These are phyloP conservation scores for Melipona bicolor DNA, from an alignment of 2,888 invertebrate species.

Conservation along the genomic window DNA sequence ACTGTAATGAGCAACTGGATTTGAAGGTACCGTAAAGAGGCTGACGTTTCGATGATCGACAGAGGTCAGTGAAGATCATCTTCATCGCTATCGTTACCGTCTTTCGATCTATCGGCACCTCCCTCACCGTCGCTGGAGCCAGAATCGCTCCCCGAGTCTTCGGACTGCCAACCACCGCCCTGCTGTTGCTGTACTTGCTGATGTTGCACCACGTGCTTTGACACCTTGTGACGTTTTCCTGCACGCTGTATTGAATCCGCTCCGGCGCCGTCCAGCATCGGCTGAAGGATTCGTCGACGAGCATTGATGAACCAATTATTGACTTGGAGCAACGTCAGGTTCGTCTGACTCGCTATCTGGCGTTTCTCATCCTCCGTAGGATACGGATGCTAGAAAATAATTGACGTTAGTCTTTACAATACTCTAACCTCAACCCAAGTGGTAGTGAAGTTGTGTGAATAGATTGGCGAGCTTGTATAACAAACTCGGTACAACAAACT, in stretches of 20 bases:
- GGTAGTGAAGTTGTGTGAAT: neutral
- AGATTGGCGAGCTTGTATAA: neutral
- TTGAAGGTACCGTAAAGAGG: slow-evolving; percentile 82
- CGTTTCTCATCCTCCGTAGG: slow-evolving; percentile 98
- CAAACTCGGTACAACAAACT: neutral
- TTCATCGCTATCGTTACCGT: slow-evolving; percentile 82
- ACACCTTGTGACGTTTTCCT: slow-evolving; percentile 83
- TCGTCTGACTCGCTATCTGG: slow-evolving; percentile 94
- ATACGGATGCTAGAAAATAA: slow-evolving; percentile 92
- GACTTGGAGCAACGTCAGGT: slow-evolving; percentile 94
- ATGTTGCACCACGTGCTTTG: slow-evolving; percentile 84
- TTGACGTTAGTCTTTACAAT: neutral
- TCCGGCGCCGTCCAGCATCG: slow-evolving; percentile 93
- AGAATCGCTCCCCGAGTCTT: slow-evolving; percentile 82
- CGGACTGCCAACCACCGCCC: slow-evolving; percentile 80
- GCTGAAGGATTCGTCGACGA: slow-evolving; percentile 94
- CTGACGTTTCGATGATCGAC: slow-evolving; percentile 77
- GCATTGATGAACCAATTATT: slow-evolving; percentile 98
- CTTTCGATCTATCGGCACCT: slow-evolving; percentile 79
- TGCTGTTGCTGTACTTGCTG: slow-evolving; percentile 78
- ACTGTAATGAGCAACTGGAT: slow-evolving; percentile 84
- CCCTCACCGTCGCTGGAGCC: slow-evolving; percentile 82
- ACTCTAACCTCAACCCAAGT: no score
- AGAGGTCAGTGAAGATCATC: slow-evolving; percentile 83
- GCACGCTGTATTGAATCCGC: slow-evolving; percentile 82